Percentiles rank a stretch among this genome's conserved stretches.
Evolutionary conservation across 2,797 vertebrate species (phyloP).

Genomic region (Notolabrus celidotus): DNA sequence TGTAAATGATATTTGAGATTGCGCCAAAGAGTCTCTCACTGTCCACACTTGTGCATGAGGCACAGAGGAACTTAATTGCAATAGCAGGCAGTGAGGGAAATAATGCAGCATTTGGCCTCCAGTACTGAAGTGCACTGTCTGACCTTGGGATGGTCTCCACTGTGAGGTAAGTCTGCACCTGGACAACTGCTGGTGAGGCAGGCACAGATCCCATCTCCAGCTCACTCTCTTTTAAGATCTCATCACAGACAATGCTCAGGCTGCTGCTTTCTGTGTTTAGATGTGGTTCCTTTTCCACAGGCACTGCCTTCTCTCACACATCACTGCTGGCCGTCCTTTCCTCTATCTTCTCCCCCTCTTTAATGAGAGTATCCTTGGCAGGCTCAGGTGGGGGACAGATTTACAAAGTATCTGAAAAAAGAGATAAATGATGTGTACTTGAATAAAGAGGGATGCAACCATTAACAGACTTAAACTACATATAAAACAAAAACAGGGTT

Average conservation of each 20-base stretch:
- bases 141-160: not conserved
- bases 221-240: not conserved
- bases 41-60: not conserved
- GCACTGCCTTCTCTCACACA: not conserved
- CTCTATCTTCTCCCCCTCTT: too few species aligned
- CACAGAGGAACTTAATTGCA: not conserved
- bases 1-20: too few species aligned
- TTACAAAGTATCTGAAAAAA: too few species aligned
- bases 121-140: not conserved
- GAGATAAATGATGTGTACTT: too few species aligned
- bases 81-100: not conserved
- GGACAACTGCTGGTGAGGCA: not conserved
- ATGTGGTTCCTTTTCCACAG: not conserved
- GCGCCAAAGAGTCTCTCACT: too few species aligned
- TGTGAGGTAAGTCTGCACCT: not conserved
- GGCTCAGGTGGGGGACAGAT: too few species aligned
- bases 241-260: not conserved
- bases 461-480: too few species aligned
- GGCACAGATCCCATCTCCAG: not conserved
- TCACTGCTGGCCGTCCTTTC: too few species aligned
- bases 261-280: not conserved
- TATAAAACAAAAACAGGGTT: too few species aligned
- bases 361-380: too few species aligned
- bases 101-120: not conserved
- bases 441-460: too few species aligned